Evolutionary conservation across 2,113 vertebrate species (phyloP).

Genomic region (Rhinolophus ferrumequinum): DNA sequence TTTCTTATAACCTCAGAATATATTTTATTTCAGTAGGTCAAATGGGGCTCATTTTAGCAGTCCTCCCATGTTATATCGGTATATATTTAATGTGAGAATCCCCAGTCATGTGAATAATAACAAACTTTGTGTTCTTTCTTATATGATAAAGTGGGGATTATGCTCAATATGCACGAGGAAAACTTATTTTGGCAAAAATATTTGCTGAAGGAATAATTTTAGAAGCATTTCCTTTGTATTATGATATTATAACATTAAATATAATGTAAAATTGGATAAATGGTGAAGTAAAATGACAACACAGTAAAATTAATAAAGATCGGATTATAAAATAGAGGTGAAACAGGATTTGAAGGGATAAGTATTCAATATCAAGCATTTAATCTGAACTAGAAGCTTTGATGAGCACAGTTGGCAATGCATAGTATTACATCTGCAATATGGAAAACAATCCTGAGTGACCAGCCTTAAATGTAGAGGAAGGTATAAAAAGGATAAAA

Average conservation of each 20-base stretch:
- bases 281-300: not conserved
- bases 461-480: not conserved
- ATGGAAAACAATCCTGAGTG: not conserved
- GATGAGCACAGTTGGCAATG: not conserved
- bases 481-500: not conserved
- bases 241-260: too few relatives aligned
- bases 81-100: not conserved
- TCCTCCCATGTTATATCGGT: not conserved
- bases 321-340: not conserved
- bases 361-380: not conserved
- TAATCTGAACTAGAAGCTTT: not conserved
- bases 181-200: not conserved
- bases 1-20: not conserved
- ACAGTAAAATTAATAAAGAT: not conserved
- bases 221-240: not conserved
- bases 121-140: not conserved
- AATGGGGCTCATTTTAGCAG: not conserved
- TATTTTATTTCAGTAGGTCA: not conserved
- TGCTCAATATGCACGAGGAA: not conserved
- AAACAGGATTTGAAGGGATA: not conserved
- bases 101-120: not conserved
- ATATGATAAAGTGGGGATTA: not conserved
- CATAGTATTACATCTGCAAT: not conserved
- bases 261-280: not conserved
- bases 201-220: not conserved